Evolutionary conservation across 1,140 invertebrate species (phyloP).

Genomic region (Drosophila oshimai): DNA sequence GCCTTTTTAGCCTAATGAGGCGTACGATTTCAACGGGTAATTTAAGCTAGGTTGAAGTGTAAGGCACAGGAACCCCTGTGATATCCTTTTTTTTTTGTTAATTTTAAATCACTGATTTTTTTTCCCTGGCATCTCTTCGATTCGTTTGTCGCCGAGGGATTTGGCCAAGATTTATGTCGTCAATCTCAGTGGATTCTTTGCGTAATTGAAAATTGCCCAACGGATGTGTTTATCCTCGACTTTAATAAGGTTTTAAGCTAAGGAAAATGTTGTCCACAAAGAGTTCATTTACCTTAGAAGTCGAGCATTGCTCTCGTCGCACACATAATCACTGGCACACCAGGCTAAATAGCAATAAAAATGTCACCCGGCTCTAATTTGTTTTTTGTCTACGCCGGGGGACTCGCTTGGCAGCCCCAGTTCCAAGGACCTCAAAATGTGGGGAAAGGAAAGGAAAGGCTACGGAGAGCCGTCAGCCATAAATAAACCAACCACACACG

Average conservation of each 20-base stretch:
- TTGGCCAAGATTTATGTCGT: slow-evolving; percentile 14
- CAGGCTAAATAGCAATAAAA: slow-evolving; percentile 69
- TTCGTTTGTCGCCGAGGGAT: neutral
- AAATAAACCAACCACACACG: slow-evolving; percentile 32
- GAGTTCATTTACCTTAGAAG: slow-evolving; percentile 57
- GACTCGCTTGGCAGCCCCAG: slow-evolving; percentile 19
- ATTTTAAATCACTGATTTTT: neutral
- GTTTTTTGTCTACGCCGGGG: slow-evolving; percentile 52
- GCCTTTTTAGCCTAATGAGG: slow-evolving; percentile 43
- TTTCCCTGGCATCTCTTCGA: neutral
- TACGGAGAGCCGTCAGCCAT: slow-evolving; percentile 22
- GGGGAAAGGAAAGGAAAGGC: neutral
- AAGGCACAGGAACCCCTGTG: neutral
- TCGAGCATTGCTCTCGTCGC: slow-evolving; percentile 30
- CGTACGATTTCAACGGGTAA: slow-evolving; percentile 28
- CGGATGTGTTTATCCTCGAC: neutral
- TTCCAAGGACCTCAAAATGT: slow-evolving; percentile 32
- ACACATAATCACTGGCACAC: slow-evolving; percentile 16
- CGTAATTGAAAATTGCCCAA: slow-evolving; percentile 21
- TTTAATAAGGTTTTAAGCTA: slow-evolving; percentile 6
- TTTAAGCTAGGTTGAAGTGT: neutral
- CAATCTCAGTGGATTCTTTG: neutral
- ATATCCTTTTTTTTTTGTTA: neutral
- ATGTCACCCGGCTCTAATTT: slow-evolving; percentile 72
- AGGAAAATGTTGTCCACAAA: neutral